Evolutionary conservation across 2,888 invertebrate species (phyloP).

Genomic region (Synergus laeviventris): DNA sequence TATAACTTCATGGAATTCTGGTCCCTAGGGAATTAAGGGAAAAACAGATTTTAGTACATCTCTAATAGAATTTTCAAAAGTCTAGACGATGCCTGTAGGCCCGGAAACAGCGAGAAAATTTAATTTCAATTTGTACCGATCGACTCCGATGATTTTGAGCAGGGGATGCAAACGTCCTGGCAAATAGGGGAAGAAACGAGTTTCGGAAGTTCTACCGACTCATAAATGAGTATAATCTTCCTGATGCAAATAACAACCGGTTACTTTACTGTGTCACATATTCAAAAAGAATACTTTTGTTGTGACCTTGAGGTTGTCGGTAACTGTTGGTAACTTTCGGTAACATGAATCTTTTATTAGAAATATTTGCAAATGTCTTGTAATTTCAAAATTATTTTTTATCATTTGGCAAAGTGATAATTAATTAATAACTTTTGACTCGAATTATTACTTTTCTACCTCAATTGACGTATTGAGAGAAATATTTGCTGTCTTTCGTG

Average conservation of each 20-base stretch:
- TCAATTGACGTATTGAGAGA: conserved; percentile 21
- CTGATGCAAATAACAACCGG: conserved; percentile 20
- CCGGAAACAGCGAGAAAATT: conserved; percentile 30
- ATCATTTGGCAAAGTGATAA: too few relatives aligned
- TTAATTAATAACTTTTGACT: background rate
- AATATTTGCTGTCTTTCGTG: conserved; percentile 15
- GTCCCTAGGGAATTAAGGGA: background rate
- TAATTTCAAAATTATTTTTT: too few relatives aligned
- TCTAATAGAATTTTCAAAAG: background rate
- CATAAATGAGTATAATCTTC: conserved; percentile 2
- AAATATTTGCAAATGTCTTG: background rate
- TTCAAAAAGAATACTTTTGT: background rate
- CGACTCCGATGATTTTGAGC: background rate
- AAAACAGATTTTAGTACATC: background rate
- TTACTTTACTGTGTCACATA: conserved; percentile 10
- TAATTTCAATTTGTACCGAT: conserved; percentile 24
- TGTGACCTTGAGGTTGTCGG: background rate
- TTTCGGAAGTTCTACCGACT: conserved; percentile 6
- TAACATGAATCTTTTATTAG: background rate
- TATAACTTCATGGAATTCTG: background rate
- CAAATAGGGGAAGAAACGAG: conserved; percentile 20
- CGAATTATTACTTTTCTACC: background rate
- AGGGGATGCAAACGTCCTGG: conserved; percentile 5
- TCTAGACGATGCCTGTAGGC: conserved; percentile 1
- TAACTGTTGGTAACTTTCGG: background rate